Base-by-base conservation (phyloP, 2,888 invertebrate genomes). In the Parnassius smintheus region DNA sequence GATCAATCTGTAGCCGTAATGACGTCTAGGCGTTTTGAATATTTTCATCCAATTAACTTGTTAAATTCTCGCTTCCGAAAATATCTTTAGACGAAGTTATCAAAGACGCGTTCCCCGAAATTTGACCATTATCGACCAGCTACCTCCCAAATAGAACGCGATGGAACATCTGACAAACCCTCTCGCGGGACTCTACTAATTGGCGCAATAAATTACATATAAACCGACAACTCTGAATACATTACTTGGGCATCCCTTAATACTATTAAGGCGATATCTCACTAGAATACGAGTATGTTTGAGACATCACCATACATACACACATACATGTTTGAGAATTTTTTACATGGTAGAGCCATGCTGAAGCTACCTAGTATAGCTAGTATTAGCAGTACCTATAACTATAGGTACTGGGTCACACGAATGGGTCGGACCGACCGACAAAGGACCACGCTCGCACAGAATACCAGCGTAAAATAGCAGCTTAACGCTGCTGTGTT, bases 91-190 rank as follows among this genome's bases (percentile, higher is more conserved):
- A 83, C 81, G 67, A 65, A 61, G 56, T 52, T 49, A 66, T 80
- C 78, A 77, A 80, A 79, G 74, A 71, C 72, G 70, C 75, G 77
- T 91, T 91, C 89, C 75, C 76, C 83, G 90, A 91, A 91, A 85
- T 83, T 82, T 81, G 82, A 73, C 86, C 87, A 86, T 89, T 90
- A 89, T 84, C 85, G 81, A 82, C 82, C 82, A 35, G 82, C 79
- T 89, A 90, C 90, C 91, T 86, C 91, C 91, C 91, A 91, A 91
- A 91, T 90, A 89, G 90, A 85, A 81, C 72, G 80, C 75, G 91
- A 90, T 91, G 77, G 73, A 81, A 74, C 75, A 68, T 65, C 53
- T 73, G 90, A 90, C 90, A 89, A 87, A 80, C 84, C 78, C 86
- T 75, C 88, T 85, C 88, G 83, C 80, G 85, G 82, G 88, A 77